phyloP scores from a whole-genome alignment of 2,888 invertebrate genomes.

The Eilema caniola region DNA sequence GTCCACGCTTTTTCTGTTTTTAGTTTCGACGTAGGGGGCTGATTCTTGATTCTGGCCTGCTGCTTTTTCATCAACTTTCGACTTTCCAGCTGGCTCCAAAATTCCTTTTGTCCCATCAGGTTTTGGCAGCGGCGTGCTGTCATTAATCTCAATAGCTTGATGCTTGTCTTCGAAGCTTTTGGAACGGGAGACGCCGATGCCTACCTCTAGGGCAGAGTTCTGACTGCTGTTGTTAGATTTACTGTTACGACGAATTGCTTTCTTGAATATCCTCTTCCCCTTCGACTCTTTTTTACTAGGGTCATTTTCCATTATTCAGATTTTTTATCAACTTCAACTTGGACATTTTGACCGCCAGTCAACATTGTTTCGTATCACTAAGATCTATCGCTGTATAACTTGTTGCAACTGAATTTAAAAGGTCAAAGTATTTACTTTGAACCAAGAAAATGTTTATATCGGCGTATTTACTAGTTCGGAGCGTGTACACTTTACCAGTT shows the following conservation, averaged over 20 bases:
- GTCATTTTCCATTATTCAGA: constrained; percentile 83
- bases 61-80: constrained; percentile 54
- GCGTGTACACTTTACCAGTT: constrained; percentile 60
- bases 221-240: constrained; percentile 73
- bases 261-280: constrained; percentile 81
- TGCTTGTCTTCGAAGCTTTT: constrained; percentile 74
- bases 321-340: constrained; percentile 61
- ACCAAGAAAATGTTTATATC: constrained; percentile 27
- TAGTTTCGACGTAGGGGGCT: constrained; percentile 42
- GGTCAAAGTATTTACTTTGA: constrained; percentile 23
- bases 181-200: constrained; percentile 65
- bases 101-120: constrained; percentile 68
- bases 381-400: constrained; percentile 15
- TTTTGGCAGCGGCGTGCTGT: constrained; percentile 66
- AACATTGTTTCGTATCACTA: constrained; percentile 41
- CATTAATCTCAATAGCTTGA: constrained; percentile 64
- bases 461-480: constrained; percentile 35
- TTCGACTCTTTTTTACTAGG: constrained; percentile 82
- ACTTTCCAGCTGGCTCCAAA: constrained; percentile 50
- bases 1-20: constrained; percentile 63
- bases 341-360: constrained; percentile 76
- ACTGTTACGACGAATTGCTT: constrained; percentile 76
- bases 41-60: constrained; percentile 33
- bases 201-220: constrained; percentile 62
- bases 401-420: constrained; percentile 20